These are phyloP conservation scores for Onychorhynchus coronatus DNA, from an alignment of 2,113 vertebrate species.

Conservation along the genomic window DNA sequence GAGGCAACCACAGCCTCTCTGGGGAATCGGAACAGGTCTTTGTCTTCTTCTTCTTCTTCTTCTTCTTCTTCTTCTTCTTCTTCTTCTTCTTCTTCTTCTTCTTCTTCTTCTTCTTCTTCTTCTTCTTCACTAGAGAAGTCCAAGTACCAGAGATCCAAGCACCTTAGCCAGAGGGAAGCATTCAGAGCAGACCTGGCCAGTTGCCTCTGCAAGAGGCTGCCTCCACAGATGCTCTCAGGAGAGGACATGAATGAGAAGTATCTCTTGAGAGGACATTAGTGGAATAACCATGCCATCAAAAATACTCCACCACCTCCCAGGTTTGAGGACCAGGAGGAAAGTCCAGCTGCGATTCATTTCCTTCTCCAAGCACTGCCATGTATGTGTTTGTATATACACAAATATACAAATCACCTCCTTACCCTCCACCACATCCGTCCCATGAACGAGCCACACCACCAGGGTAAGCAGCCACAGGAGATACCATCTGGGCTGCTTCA, in stretches of 20 bases:
- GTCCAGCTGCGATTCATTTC: neutral
- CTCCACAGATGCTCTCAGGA: neutral
- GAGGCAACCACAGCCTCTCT: neutral
- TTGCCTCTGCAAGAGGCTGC: neutral
- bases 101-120: neutral
- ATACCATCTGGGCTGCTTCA: conserved; percentile 43
- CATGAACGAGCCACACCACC: neutral
- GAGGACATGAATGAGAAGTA: neutral
- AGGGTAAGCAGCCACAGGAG: neutral
- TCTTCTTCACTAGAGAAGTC: neutral
- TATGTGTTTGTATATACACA: neutral
- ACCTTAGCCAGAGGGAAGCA: neutral
- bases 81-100: neutral
- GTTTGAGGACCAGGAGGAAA: neutral
- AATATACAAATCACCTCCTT: neutral
- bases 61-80: neutral
- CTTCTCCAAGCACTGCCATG: neutral
- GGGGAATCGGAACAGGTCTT: neutral
- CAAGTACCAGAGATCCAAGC: neutral
- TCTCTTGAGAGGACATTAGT: neutral
- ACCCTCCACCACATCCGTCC: neutral
- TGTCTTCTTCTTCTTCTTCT: neutral
- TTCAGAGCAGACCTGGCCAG: neutral
- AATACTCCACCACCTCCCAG: neutral
- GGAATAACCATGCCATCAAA: neutral